phyloP scores from a whole-genome alignment of 2,888 invertebrate genomes.

The Callinectes sapidus region DNA sequence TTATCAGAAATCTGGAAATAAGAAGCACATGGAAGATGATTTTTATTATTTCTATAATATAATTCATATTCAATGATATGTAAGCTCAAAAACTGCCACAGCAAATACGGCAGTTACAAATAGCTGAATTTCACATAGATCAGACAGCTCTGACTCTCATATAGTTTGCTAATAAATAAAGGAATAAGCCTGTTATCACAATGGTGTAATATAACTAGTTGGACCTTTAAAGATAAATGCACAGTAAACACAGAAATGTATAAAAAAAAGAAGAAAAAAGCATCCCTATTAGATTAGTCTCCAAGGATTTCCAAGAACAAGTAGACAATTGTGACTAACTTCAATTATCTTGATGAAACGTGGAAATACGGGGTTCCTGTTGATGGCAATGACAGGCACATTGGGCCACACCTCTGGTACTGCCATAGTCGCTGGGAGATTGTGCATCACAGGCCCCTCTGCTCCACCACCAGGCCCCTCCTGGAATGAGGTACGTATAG shows the following conservation, averaged over 20 bases:
- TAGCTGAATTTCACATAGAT: neutral
- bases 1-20: constrained; percentile 87
- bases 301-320: neutral
- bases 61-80: neutral
- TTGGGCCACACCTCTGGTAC: constrained; percentile 98
- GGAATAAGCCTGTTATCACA: neutral
- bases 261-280: neutral
- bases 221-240: neutral
- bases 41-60: constrained; percentile 44
- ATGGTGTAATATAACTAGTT: too few relatives aligned
- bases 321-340: constrained; percentile 77
- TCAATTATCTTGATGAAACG: constrained; percentile 98
- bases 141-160: too few relatives aligned
- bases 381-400: constrained; percentile 95
- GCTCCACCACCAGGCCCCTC: constrained; percentile 15
- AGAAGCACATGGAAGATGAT: constrained; percentile 56
- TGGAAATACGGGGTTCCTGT: constrained; percentile 96
- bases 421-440: constrained; percentile 89
- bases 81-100: neutral
- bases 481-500: neutral
- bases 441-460: constrained; percentile 45
- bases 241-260: neutral
- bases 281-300: neutral
- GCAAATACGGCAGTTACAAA: neutral
- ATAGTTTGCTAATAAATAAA: neutral